Base-by-base conservation (phyloP, 2,888 invertebrate species). In the Agrochola macilenta region DNA sequence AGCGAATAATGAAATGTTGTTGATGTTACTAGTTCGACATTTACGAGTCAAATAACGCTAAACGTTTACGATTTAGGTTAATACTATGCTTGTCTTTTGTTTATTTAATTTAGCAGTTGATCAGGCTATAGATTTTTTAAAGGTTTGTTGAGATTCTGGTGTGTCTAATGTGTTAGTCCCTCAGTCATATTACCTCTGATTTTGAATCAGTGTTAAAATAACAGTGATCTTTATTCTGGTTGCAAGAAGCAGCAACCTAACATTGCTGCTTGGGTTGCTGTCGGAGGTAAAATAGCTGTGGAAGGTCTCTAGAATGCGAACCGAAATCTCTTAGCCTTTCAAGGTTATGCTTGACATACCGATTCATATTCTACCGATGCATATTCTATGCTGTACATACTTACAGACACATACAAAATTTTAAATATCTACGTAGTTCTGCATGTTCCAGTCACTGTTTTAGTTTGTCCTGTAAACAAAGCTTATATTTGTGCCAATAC, bases 391-490 rank as follows among this genome's bases (percentile, higher is more conserved):
- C 5, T 72, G 4, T 43, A 69, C 9, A 57, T n/a, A 43, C 7
- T 12, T 35, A 54, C 30, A 79, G 2, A 35, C 39, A 63, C 14
- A 68, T n/a, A 49, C 54, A 64, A n/a, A 54, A 54, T 73, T 58
- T 11, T 26, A 66, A 30, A 68, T 66, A 61, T 17, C 14, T 39
- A 46, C 43, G 9, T 39, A 26, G 30, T 26, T 46, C 35, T 76
- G 66, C 76, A 76, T 66, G 64, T 54, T 69, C 30, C 58, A 61
- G 43, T 57, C 23, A 20, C 43, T 82, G 71, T 72, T 78, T 73
- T 58, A 70, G 74, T 71, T 86, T 49, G n/a, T 66, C n/a, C 49
- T 86, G 69, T 85, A 83, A 82, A 83, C 74, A 82, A 2, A 72
- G 69, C 54, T 78, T 69, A 64, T 58, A 69, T 72, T 74, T 63